Evolutionary conservation across 2,888 invertebrate genomes (phyloP), one percentile per base, ranked within the genome.

Genomic region (Spialia ferax): DNA sequence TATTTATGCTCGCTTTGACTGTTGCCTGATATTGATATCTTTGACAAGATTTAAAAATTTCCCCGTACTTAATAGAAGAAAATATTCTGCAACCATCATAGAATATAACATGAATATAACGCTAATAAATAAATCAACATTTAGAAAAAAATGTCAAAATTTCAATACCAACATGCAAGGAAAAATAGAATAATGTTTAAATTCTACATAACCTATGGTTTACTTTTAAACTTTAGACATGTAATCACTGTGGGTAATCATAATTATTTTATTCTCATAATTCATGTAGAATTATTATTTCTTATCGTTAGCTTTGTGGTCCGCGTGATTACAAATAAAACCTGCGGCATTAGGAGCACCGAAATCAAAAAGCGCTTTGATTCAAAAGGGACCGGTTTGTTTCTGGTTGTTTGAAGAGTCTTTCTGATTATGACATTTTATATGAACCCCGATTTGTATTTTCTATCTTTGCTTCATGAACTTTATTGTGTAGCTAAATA

Each of bases 381-480:
- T 61, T 61, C 15, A 15, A 50, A 32, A n/a, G 48, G 50, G 32
- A 11, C 29, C 48, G n/a, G 59, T 59, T 60, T 61, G 61, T 61
- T 61, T 61, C 32, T 10, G 11, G n/a, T 18, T 32, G 50, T 61
- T 50, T 50, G 32, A 50, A 45, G 45, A 22, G 50, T 60, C 32
- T 45, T 59, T 20, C 22, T 61, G 61, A 61, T 61, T 61, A 52
- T 61, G 61, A 50, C 32, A 32, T 61, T 61, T 50, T 22, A n/a
- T 35, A 32, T 60, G 32, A 50, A 13, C 6, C 26, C n/a, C 22
- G 61, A 32, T 50, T 13, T 35, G 18, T 38, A 57, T 26, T 26
- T 26, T 5, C 23, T n/a, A 5, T 48, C n/a, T 55, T 5, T 3
- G 18, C 35, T 11, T 26, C 26, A 50, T 61, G 48, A 29, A 48